Evolutionary conservation across 1,140 invertebrate genomes (phyloP), one percentile per base, ranked within the genome.

Genomic region (Rhizoglyphus robini): DNA sequence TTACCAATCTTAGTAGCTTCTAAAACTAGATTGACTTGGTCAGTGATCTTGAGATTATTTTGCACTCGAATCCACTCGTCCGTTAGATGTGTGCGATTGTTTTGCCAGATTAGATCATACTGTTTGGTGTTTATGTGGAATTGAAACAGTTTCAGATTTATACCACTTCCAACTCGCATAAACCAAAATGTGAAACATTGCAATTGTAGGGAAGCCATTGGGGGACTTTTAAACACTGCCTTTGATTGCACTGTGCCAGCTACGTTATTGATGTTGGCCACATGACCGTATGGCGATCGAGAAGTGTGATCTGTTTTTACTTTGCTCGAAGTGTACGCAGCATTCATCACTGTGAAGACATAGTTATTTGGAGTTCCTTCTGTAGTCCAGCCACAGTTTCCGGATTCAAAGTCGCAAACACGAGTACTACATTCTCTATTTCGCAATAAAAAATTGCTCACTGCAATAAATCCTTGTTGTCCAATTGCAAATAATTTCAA

Each of bases 1-100:
- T n/a, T n/a, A n/a, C n/a, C n/a, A n/a, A n/a, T n/a, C n/a, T n/a
- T n/a, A n/a, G n/a, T n/a, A n/a, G n/a, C n/a, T n/a, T n/a, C n/a
- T n/a, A n/a, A n/a, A n/a, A n/a, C n/a, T n/a, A n/a, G n/a, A n/a
- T n/a, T n/a, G n/a, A n/a, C n/a, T n/a, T n/a, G n/a, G n/a, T 54
- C 51, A 32, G 51, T 54, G 20, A 54, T 54, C 15, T 11, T 25
- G 15, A 54, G 8, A 23, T 54, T 20, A 11, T 11, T 15, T 32
- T 54, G 51, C 51, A 5, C 51, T 8, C 51, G 51, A 27, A 54
- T 54, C 51, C 51, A 54, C 20, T 54, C 51, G 23, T 54, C 23
- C 23, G 15, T 54, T 23, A 54, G 20, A 32, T 54, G 51, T 11
- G 51, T 54, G 8, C 23, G 8, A 54, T 54, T 54, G 15, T 15